Evolutionary conservation across 2,113 vertebrate genomes (phyloP).

Genomic region (Pontoporia blainvillei): DNA sequence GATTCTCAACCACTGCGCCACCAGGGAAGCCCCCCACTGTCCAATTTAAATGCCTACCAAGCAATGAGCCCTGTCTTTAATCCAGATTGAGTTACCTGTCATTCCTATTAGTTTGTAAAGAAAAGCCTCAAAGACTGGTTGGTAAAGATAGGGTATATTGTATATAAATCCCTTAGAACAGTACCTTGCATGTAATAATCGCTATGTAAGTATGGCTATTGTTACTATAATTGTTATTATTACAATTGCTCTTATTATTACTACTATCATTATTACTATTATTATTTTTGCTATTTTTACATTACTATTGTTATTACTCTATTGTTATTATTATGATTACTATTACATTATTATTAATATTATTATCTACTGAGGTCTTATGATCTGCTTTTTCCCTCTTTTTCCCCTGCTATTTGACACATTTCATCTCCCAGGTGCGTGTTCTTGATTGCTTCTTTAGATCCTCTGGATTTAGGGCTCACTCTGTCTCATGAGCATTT

Average conservation of each 20-base stretch:
- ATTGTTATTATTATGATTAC: no score
- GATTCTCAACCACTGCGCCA: no score
- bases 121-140: not conserved
- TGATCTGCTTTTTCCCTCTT: not conserved
- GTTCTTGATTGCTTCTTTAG: not conserved
- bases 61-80: constrained; percentile 23
- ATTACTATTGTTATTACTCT: no score
- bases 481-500: not conserved
- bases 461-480: not conserved
- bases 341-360: not conserved
- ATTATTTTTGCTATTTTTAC: not conserved
- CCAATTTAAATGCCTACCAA: constrained; percentile 65
- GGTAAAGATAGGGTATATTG: not conserved
- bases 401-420: not conserved
- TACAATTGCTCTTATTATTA: not conserved
- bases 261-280: not conserved
- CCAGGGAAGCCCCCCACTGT: no score
- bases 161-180: not conserved
- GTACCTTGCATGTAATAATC: not conserved
- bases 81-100: not conserved
- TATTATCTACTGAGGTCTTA: not conserved
- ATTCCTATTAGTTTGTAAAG: not conserved
- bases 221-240: not conserved
- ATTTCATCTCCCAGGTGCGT: no score
- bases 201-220: not conserved